Evolutionary conservation across 2,888 invertebrate species (phyloP).

Genomic region (Lasioglossum zephyrum): DNA sequence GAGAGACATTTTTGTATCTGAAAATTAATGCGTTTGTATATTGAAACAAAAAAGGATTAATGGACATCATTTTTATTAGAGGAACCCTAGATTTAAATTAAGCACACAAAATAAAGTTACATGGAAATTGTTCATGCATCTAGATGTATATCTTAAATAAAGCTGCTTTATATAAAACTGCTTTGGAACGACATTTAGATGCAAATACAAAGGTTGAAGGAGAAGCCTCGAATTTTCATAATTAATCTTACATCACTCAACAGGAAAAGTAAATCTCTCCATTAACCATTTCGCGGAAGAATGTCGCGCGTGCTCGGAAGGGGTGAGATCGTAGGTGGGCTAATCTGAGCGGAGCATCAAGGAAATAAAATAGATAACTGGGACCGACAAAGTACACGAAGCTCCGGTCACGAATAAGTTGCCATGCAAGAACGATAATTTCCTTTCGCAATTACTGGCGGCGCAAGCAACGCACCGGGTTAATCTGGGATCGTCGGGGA

Average conservation of each 20-base stretch:
- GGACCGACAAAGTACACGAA: constrained; percentile 37
- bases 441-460: constrained; percentile 41
- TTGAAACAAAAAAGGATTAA: background rate
- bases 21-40: too few species aligned
- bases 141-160: too few species aligned
- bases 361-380: constrained; percentile 23
- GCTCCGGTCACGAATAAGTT: constrained; percentile 32
- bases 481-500: constrained; percentile 34
- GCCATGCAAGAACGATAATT: constrained; percentile 40
- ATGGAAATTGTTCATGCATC: too few species aligned
- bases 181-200: background rate
- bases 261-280: background rate
- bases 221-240: background rate
- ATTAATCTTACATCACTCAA: background rate
- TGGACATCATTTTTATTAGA: background rate
- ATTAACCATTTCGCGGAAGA: background rate
- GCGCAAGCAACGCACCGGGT: constrained; percentile 3
- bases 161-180: too few species aligned
- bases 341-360: background rate
- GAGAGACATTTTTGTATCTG: too few species aligned
- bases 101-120: too few species aligned
- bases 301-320: background rate
- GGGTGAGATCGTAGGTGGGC: background rate
- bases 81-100: too few species aligned
- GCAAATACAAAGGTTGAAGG: background rate